Base-by-base conservation (phyloP, 2,888 invertebrate species). In the Hyppa rectilinea region DNA sequence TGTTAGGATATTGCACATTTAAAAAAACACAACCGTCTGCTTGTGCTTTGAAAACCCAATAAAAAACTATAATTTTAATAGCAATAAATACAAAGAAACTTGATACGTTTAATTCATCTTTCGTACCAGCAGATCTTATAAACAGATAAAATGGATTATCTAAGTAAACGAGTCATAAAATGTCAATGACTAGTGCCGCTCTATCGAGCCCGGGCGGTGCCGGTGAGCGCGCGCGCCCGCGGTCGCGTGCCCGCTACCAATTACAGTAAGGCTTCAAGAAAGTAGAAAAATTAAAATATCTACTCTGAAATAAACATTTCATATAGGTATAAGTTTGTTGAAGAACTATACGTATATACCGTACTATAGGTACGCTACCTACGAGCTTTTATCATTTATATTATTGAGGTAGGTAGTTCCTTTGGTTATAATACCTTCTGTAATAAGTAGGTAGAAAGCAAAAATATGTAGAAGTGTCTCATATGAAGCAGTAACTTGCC, bases 91-190 rank as follows among this genome's bases (percentile, higher is more conserved):
- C 14, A 56, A 36, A 34, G 56, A 36, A 34, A 69, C 45, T 40
- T 58, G 36, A 60, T 56, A 61, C 45, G 71, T 61, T 64, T 76
- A 45, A 71, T 71, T 63, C 61, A 59, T 80, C 45, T 75, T 56
- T 75, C 36, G 71, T 67, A 67, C 61, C 52, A 61, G 71, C 58
- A 67, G 77, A 72, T 75, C 53, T 47, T 66, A 72, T 64, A 59
- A 62, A 65, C 47, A 65, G 77, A 81, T 83, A 76, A 75, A 83
- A 71, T 61, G 66, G 71, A 74, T 80, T 71, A 80, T 81, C 73
- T 71, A 77, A 75, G 75, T 78, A 76, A 84, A 84, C 80, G 78
- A 82, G 78, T 81, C 78, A 84, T 82, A 82, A 82, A 84, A 84
- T 81, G 77, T 81, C 84, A 82, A 81, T 78, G 67, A 78, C 81